Evolutionary conservation across 2,888 invertebrate species (phyloP).

Genomic region (Synergus gifuensis): DNA sequence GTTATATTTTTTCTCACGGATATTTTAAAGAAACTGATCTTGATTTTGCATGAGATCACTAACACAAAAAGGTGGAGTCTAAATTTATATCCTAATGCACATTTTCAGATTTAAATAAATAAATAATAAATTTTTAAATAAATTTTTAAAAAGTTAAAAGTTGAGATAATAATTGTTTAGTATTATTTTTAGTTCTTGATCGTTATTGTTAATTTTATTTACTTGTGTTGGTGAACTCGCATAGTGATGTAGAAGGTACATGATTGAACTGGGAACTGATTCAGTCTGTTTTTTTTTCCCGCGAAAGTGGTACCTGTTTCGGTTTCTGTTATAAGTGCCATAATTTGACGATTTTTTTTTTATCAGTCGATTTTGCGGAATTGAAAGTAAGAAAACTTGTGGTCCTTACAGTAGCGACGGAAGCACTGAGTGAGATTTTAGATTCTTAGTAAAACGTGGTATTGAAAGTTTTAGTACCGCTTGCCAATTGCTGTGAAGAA

Average conservation of each 20-base stretch:
- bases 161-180: neutral
- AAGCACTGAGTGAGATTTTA: conserved; percentile 56
- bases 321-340: conserved; percentile 1
- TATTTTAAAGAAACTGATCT: neutral
- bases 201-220: neutral
- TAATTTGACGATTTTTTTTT: conserved; percentile 10
- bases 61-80: neutral
- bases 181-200: neutral
- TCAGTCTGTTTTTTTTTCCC: neutral
- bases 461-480: conserved; percentile 50
- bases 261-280: neutral
- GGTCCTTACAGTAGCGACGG: conserved; percentile 53
- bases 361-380: neutral
- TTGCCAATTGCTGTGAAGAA: conserved; percentile 51
- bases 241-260: neutral
- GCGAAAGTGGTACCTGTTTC: conserved; percentile 23
- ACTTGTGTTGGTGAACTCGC: neutral
- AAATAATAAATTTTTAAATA: neutral
- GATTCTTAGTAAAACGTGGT: conserved; percentile 54
- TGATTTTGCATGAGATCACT: conserved; percentile 2
- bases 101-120: neutral
- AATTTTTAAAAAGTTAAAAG: neutral
- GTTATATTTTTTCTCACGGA: no score
- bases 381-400: conserved; percentile 17
- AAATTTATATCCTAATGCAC: neutral